Percentiles rank a stretch among this genome's conserved stretches.
Conservation (phyloP, 2,797 vertebrate genomes). For the Phrynocephalus vlangalii region DNA sequence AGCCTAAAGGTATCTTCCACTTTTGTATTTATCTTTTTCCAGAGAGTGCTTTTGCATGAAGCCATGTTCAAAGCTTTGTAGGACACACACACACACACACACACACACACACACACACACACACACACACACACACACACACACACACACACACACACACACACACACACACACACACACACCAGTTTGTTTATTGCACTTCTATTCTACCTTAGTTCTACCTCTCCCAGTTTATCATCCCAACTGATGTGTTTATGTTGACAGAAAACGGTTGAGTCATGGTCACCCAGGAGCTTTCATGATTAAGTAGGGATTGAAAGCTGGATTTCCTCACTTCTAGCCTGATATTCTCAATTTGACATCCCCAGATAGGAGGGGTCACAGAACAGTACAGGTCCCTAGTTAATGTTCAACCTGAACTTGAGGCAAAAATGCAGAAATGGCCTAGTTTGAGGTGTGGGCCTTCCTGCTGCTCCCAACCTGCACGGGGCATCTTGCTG, state of each 20-base stretch:
- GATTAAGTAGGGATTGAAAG: not conserved
- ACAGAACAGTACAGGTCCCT: not conserved
- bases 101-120: not conserved
- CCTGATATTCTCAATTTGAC: too few relatives aligned
- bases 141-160: not conserved
- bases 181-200: not conserved
- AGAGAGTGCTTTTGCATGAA: not conserved
- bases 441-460: not conserved
- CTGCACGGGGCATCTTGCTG: rapidly evolving
- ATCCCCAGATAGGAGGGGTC: not conserved
- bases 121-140: not conserved
- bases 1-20: too few relatives aligned
- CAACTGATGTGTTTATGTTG: not conserved
- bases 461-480: not conserved
- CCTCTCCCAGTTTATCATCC: not conserved
- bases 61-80: not conserved
- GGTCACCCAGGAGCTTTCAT: not conserved
- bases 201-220: not conserved
- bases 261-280: not conserved
- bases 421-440: not conserved
- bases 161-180: not conserved
- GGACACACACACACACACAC: not conserved
- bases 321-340: not conserved
- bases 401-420: not conserved
- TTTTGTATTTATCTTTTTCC: not conserved